Percentiles rank a stretch among this genome's conserved stretches.
Evolutionary conservation across 1,140 invertebrate genomes (phyloP).

Genomic region (Antheraea mylitta): DNA sequence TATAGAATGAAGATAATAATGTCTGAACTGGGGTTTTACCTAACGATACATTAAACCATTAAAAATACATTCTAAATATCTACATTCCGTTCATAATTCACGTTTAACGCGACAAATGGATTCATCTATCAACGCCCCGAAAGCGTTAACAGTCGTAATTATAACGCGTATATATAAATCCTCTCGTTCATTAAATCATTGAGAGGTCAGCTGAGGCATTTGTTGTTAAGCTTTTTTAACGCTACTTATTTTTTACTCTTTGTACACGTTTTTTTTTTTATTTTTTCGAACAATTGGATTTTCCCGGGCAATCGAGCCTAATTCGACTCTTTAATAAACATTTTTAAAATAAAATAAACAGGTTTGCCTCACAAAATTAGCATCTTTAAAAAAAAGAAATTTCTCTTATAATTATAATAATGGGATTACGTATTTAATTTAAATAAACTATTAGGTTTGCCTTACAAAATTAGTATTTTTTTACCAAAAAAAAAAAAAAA

Average conservation of each 20-base stretch:
- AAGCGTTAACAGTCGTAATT: conserved; percentile 1
- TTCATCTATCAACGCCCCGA: not conserved
- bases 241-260: not conserved
- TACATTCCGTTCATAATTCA: conserved; percentile 1
- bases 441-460: no score
- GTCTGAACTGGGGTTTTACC: not conserved
- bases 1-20: not conserved
- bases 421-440: no score
- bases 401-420: no score
- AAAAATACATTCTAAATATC: conserved; percentile 2
- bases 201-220: conserved; percentile 1
- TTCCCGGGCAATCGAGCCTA: no score
- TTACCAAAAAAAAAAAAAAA: no score
- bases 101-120: not conserved
- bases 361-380: no score
- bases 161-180: not conserved
- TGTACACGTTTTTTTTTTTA: no score
- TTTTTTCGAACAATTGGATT: no score
- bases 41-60: not conserved
- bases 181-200: not conserved
- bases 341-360: no score
- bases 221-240: not conserved
- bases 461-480: no score
- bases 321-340: no score
- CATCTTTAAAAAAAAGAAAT: no score